Base-by-base conservation (phyloP, 2,888 invertebrate genomes). In the Nipponacmea schrenckii region DNA sequence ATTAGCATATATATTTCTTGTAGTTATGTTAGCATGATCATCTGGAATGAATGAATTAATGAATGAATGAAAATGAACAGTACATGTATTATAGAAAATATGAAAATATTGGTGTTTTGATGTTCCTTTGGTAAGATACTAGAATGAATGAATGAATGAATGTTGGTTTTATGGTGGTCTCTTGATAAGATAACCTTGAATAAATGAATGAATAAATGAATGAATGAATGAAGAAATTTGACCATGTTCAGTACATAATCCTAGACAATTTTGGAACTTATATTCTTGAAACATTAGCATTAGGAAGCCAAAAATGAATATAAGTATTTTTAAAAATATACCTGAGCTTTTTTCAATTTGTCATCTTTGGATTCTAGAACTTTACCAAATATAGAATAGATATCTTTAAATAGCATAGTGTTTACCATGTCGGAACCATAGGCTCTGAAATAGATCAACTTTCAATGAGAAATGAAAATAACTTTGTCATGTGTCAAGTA, bases 311-410 rank as follows among this genome's bases (percentile, higher is more conserved):
- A 26, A 4, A 24, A n/a, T 3, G 7, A 24, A 26, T 24, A 5
- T 5, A 4, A 26, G 7, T 3, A 24, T 2, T 26, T 65, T 10
- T 17, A 4, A 15, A 56, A 10, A 56, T 20, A 20, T 3, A 56
- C 56, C 56, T 56, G 56, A 24, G 56, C 56, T 24, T 56, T 56
- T 56, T 56, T 56, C 14, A 56, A 56, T 56, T 56, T 56, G 24
- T 56, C 56, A 56, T 56, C 56, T 56, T 56, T 56, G 0, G 56
- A 56, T 56, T 56, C 20, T 24, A 56, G 15, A 10, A 56, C 56
- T 2, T 20, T 56, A 56, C 56, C 24, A 56, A 56, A 56, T 24
- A 24, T 56, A 0, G 20, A 14, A 56, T 24, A 56, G 12, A 56
- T 56, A 10, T 56, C 24, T 24, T 24, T 56, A 24, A 56, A 56